phyloP scores from a whole-genome alignment of 2,888 invertebrate species.

The Cataglyphis cursor region DNA sequence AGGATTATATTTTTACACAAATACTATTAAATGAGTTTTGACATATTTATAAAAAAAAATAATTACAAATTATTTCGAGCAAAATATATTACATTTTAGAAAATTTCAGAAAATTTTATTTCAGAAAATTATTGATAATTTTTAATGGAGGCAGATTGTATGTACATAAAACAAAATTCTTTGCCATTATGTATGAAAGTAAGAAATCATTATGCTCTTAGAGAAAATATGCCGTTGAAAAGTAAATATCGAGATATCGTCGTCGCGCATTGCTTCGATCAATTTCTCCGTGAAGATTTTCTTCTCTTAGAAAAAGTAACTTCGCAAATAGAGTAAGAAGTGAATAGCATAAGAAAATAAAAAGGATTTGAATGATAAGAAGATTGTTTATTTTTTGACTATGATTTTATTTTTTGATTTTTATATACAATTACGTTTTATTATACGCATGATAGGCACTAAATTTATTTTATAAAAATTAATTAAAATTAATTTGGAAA shows the following conservation, averaged over 20 bases:
- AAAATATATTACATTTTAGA: not conserved
- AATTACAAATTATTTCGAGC: not conserved
- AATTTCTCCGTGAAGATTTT: conserved; percentile 28
- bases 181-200: not conserved
- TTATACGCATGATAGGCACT: not conserved
- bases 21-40: not conserved
- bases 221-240: conserved; percentile 1
- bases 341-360: conserved; percentile 12
- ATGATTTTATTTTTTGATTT: not conserved
- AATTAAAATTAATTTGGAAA: conserved; percentile 8
- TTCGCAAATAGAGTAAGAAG: conserved; percentile 20
- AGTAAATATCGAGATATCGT: conserved; percentile 22
- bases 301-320: conserved; percentile 32
- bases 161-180: not conserved
- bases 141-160: not conserved
- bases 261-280: not conserved
- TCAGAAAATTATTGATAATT: not conserved
- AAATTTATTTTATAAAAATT: conserved; percentile 5
- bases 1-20: not conserved
- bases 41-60: not conserved
- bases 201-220: conserved; percentile 19
- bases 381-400: conserved; percentile 8
- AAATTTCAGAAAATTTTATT: no score
- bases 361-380: not conserved
- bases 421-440: not conserved